A percentile compares a stretch with the other conserved stretches of the same genome.
These are phyloP conservation scores for Semnornis frantzii DNA, from an alignment of 2,113 vertebrate genomes.

Conservation along the genomic window DNA sequence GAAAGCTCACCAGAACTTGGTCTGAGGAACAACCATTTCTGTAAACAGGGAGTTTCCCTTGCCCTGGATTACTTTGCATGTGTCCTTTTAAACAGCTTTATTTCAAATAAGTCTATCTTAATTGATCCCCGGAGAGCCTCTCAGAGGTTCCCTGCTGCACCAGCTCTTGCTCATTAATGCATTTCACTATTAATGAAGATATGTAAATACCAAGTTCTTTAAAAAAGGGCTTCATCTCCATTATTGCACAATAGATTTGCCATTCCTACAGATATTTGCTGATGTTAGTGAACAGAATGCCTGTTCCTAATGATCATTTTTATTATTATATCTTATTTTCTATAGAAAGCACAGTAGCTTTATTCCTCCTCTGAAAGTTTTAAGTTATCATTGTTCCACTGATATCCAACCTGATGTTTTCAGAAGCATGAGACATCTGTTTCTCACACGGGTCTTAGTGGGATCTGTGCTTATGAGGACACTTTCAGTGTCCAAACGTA, in stretches of 20 bases:
- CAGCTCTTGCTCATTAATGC: constrained; percentile 33
- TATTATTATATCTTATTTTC: not conserved
- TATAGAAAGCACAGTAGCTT: not conserved
- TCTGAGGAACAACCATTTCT: not conserved
- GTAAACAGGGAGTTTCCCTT: not conserved
- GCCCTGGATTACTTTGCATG: not conserved
- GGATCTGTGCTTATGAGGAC: not conserved
- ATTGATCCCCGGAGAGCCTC: constrained; percentile 31
- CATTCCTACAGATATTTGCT: constrained; percentile 21
- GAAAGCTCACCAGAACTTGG: not conserved
- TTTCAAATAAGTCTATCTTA: constrained; percentile 42
- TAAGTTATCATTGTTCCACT: not conserved
- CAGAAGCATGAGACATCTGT: not conserved
- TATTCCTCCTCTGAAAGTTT: not conserved
- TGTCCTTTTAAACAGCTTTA: constrained; percentile 42
- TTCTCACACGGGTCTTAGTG: not conserved
- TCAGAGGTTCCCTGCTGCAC: constrained; percentile 11
- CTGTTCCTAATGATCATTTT: not conserved
- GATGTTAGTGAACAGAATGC: not conserved
- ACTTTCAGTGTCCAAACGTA: not conserved
- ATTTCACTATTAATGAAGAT: constrained; percentile 18
- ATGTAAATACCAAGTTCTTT: constrained; percentile 20
- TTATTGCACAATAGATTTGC: constrained; percentile 11
- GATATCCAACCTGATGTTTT: not conserved
- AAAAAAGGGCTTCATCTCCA: constrained; percentile 20